Base-by-base conservation (phyloP, 30 jellyfish, hydroid and myxozoan species). In the Aurelia aurita region DNA sequence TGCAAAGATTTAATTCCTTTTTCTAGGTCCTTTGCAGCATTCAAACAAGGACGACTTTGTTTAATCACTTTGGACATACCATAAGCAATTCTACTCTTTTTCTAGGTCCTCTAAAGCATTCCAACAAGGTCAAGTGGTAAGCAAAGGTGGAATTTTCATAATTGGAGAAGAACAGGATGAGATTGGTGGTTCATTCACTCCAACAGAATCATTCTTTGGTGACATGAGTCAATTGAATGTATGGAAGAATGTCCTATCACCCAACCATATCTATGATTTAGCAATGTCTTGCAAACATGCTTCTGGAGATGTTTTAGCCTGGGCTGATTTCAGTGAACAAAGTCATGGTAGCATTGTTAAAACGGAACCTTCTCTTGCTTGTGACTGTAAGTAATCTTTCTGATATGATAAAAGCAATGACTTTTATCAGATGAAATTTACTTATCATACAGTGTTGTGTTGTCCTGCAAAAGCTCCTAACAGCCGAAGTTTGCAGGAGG, bases 141-240 rank as follows among this genome's bases (percentile, higher is more conserved):
- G 80, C 21, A 78, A 77, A 57, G 97, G 97, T 7, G 99, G 99
- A 8, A 74, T 94, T 46, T 94, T 94, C 67, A 91, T 94, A 19
- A 63, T 94, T 68, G 99, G 99, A 2, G 99, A 94, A 80, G 99
- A 94, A 77, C 99, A 94, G 55, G 99, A 94, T 84, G 96, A 81
- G 65, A 27, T 81, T 8, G 99, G 97, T 27, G 93, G 89, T 16
- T 82, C 84, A 19, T 94, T 94, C 58, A 94, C 99, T 13, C 97
- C 99, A 74, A 70, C 88, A 19, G 99, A 94, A 55, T 94, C 99
- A 27, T 94, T 94, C 90, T 81, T 85, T 58, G 99, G 99, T 20
- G 99, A 94, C 78, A 72, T 94, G 82, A 82, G 96, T 67, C 99
- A 94, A 68, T 70, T 94, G 73, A 88, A 94, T 72, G 86, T 94